Evolutionary conservation across 2,888 invertebrate species (phyloP).

Genomic region (Drosophila picticornis): DNA sequence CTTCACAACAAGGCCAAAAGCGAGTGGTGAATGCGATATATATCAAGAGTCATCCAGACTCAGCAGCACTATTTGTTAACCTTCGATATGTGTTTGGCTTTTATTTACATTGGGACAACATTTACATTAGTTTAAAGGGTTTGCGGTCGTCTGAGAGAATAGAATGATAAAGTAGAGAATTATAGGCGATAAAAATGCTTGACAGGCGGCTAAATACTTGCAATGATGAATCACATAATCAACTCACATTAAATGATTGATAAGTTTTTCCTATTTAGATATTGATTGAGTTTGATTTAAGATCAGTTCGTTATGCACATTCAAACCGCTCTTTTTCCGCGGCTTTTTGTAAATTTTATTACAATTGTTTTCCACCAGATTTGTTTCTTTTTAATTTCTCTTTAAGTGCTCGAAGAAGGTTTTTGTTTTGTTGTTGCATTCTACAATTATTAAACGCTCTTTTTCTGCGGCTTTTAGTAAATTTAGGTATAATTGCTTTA

Average conservation of each 20-base stretch:
- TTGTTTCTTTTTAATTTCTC: background rate
- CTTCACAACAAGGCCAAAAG: conserved; percentile 50
- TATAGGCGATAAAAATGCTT: conserved; percentile 7
- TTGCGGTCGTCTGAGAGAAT: background rate
- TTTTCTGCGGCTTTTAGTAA: background rate
- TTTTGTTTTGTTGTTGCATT: background rate
- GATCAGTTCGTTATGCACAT: background rate
- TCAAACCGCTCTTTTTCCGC: background rate
- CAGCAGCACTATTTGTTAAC: conserved; percentile 48
- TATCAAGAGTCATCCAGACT: conserved; percentile 45
- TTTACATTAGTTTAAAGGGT: background rate
- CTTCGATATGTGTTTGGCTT: conserved; percentile 74
- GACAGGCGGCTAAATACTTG: conserved; percentile 9
- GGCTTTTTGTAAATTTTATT: background rate
- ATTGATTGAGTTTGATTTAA: background rate
- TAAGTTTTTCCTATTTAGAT: conserved; percentile 14
- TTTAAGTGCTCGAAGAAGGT: background rate
- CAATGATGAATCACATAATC: conserved; percentile 27
- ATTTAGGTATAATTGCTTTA: background rate
- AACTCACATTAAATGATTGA: conserved; percentile 15
- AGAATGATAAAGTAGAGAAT: conserved; percentile 8
- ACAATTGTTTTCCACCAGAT: background rate
- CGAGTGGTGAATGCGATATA: conserved; percentile 25
- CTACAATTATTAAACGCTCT: background rate
- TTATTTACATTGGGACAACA: conserved; percentile 49